A percentile compares a stretch with the other conserved stretches of the same genome.
phyloP scores from a whole-genome alignment of 2,113 vertebrate genomes.

The Nymphicus hollandicus region DNA sequence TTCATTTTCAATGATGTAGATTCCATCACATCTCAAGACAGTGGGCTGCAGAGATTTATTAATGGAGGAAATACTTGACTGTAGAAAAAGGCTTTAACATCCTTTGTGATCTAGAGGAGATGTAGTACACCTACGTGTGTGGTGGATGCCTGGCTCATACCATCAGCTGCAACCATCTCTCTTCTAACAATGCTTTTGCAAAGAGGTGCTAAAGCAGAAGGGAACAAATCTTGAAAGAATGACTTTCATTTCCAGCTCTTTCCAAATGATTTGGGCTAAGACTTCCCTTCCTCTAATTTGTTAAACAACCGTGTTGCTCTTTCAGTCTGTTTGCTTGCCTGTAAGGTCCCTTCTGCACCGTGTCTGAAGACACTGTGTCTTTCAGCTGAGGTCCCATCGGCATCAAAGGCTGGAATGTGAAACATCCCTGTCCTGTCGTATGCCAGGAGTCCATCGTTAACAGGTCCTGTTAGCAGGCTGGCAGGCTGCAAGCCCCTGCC shows the following conservation, averaged over 20 bases:
- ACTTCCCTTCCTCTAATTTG: not conserved
- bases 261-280: not conserved
- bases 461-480: conserved; percentile 72
- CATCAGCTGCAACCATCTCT: not conserved
- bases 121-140: rapidly evolving
- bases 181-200: not conserved
- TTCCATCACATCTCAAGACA: not conserved
- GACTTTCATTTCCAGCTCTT: not conserved
- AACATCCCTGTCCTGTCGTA: conserved; percentile 45
- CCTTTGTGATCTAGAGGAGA: not conserved
- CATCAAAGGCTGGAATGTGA: conserved; percentile 75
- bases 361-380: not conserved
- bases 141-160: not conserved
- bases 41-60: not conserved
- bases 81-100: not conserved
- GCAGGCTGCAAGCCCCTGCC: not conserved
- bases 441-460: conserved; percentile 58
- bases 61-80: not conserved
- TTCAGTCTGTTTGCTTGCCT: not conserved
- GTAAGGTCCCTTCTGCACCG: not conserved
- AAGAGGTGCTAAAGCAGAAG: not conserved
- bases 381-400: conserved; percentile 33
- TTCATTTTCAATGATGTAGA: not conserved
- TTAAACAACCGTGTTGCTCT: rapidly evolving
- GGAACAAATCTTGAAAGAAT: too few relatives aligned